These are phyloP conservation scores for Distichodus sexfasciatus DNA, from an alignment of 2,797 vertebrate genomes.

Conservation along the genomic window DNA sequence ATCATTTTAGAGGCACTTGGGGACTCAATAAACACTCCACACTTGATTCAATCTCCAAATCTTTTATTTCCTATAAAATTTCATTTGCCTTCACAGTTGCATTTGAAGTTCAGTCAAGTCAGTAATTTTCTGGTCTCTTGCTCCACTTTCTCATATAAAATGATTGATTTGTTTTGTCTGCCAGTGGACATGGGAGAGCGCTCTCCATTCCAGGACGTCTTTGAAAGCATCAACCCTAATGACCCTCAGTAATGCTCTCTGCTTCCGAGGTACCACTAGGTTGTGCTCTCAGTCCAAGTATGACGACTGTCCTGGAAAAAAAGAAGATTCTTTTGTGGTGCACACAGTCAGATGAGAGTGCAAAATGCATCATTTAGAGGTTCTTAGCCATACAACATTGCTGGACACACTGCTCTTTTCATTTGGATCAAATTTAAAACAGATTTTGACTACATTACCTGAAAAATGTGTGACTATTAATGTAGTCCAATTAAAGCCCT, in stretches of 20 bases:
- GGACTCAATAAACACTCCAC: not conserved
- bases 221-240: not conserved
- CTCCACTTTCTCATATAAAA: slow-evolving; percentile 9
- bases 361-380: not conserved
- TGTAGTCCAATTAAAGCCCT: too few species aligned
- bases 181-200: not conserved
- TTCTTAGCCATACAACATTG: not conserved
- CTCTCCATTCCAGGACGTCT: not conserved
- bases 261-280: not conserved
- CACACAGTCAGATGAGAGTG: not conserved
- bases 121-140: slow-evolving; percentile 8
- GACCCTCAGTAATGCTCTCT: not conserved
- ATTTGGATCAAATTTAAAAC: not conserved
- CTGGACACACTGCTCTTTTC: not conserved
- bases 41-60: not conserved
- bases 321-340: too few species aligned
- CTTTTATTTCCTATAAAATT: slow-evolving; percentile 7
- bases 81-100: slow-evolving; percentile 7
- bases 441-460: not conserved
- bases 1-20: slow-evolving; percentile 5
- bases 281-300: slow-evolving; percentile 16
- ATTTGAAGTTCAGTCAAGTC: slow-evolving; percentile 12
- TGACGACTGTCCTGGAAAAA: not conserved
- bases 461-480: too few species aligned
- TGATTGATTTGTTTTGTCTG: slow-evolving; percentile 25